Conservation (phyloP, 2,113 vertebrate genomes). For the Seriola aureovittata region DNA sequence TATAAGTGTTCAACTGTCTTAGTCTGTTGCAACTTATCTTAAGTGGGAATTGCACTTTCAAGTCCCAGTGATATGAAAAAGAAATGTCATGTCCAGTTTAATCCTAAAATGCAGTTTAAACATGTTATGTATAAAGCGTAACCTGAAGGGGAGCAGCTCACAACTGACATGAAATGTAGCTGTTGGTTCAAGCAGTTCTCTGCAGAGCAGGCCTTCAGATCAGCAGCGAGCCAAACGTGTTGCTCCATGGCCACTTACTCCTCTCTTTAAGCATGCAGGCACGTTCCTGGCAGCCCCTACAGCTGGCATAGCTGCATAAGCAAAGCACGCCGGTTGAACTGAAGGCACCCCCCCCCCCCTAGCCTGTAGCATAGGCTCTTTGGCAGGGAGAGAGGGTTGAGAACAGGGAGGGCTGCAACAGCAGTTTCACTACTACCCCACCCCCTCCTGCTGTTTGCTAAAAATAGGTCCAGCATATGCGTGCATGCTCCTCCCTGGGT, state of each 20-base stretch:
- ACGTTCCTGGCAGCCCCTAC: conserved; percentile 63
- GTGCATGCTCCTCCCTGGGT: conserved; percentile 65
- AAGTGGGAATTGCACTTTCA: background rate
- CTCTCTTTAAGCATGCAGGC: conserved; percentile 43
- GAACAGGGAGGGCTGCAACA: conserved; percentile 50
- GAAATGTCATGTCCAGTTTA: background rate
- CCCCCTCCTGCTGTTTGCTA: conserved; percentile 61
- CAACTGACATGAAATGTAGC: background rate
- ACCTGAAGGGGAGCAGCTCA: background rate
- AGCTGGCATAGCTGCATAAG: conserved; percentile 55
- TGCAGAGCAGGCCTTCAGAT: conserved; percentile 13
- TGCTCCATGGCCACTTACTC: conserved; percentile 40
- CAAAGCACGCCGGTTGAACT: conserved; percentile 60
- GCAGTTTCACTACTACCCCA: conserved; percentile 57
- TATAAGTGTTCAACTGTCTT: background rate
- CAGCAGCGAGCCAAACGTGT: conserved; percentile 34
- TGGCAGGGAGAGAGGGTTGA: conserved; percentile 54
- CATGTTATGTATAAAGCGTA: background rate
- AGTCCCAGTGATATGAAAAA: background rate
- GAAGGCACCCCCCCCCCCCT: conserved; percentile 30
- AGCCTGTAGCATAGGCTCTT: conserved; percentile 40
- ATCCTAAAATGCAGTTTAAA: background rate
- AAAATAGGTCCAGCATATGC: conserved; percentile 77
- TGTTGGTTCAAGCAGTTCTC: conserved; percentile 25
- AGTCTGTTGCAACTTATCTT: background rate